Percentiles rank a stretch among this genome's conserved stretches.
phyloP scores from a whole-genome alignment of 2,113 vertebrate genomes.

The Prietella phreatophila region DNA sequence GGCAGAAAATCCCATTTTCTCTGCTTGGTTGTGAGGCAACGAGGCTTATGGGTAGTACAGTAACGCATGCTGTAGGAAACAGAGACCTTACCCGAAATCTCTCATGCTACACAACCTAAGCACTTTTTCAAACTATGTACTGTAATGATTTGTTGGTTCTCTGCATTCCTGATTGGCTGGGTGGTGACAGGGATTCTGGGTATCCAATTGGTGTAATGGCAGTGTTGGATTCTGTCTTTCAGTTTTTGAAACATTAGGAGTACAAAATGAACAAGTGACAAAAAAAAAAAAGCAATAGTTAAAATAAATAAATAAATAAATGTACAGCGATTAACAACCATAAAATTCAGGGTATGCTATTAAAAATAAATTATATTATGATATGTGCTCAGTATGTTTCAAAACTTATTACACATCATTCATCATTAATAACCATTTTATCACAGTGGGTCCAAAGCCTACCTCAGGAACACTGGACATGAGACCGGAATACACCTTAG shows the following conservation, averaged over 20 bases:
- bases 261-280: not conserved
- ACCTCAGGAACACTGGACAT: not conserved
- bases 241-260: not conserved
- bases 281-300: too few relatives aligned
- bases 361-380: too few relatives aligned
- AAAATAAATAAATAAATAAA: too few relatives aligned
- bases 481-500: too few relatives aligned
- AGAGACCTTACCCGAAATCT: not conserved
- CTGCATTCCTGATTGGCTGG: not conserved
- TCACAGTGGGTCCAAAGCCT: not conserved
- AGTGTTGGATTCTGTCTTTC: not conserved
- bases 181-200: not conserved
- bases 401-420: not conserved
- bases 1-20: not conserved
- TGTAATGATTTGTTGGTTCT: not conserved
- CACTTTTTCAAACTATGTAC: not conserved
- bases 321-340: too few relatives aligned
- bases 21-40: not conserved
- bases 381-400: not conserved
- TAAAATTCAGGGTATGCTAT: too few relatives aligned
- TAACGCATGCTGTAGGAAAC: not conserved
- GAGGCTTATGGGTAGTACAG: not conserved
- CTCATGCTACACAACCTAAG: not conserved
- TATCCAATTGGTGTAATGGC: not conserved
- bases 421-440: not conserved